These are phyloP conservation scores for Bombus vancouverensis DNA, from an alignment of 1,140 invertebrate genomes.

Conservation along the genomic window DNA sequence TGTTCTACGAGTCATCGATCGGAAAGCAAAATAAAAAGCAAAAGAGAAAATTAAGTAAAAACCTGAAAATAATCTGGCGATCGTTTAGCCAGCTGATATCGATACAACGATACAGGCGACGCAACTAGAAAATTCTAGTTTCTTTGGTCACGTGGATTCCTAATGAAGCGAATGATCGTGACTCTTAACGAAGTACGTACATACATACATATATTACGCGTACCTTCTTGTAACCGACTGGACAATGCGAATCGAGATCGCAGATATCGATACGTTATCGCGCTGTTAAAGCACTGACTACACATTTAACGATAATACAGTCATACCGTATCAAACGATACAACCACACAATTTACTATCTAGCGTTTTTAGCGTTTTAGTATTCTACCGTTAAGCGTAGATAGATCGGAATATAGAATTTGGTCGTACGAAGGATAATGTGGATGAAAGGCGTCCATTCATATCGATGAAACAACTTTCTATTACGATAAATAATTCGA, in stretches of 20 bases:
- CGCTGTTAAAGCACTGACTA: not conserved
- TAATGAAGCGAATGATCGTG: not conserved
- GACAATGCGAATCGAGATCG: not conserved
- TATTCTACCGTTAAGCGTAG: too few species aligned
- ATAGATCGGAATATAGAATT: not conserved
- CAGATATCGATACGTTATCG: not conserved
- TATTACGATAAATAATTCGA: not conserved
- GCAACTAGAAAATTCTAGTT: not conserved
- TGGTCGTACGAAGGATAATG: not conserved
- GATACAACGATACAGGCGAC: too few species aligned
- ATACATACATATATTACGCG: not conserved
- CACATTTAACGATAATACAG: not conserved
- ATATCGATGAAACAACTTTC: not conserved
- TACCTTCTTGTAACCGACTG: not conserved
- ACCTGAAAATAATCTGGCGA: not conserved
- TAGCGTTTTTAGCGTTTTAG: too few species aligned
- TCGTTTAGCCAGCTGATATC: not conserved
- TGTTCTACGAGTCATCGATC: too few species aligned
- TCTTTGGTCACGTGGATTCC: not conserved
- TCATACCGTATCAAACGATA: too few species aligned
- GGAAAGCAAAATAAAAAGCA: too few species aligned
- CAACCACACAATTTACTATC: too few species aligned
- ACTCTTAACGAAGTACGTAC: not conserved
- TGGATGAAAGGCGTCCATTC: too few species aligned
- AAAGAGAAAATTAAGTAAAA: not conserved